phyloP scores from a whole-genome alignment of 2,888 invertebrate species.

The Lamellibrachia columna region DNA sequence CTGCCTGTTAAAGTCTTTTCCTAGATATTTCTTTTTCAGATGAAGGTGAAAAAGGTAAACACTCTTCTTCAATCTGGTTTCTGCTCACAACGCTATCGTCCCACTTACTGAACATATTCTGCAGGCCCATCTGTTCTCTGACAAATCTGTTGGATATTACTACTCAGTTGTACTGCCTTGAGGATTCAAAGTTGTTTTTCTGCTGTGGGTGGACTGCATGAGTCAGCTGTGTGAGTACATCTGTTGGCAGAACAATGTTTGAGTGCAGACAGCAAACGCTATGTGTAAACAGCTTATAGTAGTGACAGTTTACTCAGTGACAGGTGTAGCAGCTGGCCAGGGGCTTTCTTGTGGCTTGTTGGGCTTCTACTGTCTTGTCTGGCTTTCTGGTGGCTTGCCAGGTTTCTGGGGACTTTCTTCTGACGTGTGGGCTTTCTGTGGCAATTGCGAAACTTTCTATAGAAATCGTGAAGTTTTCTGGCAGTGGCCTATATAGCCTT shows the following conservation, averaged over 20 bases:
- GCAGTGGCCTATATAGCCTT: too few relatives aligned
- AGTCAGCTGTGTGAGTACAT: neutral
- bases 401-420: neutral
- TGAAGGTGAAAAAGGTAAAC: neutral
- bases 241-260: slow-evolving; percentile 11
- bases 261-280: neutral
- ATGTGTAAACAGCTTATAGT: neutral
- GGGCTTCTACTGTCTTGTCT: neutral
- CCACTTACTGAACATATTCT: too few relatives aligned
- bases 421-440: neutral
- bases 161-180: neutral
- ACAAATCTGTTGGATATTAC: neutral
- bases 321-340: neutral
- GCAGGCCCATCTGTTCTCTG: too few relatives aligned
- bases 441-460: neutral
- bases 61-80: too few relatives aligned
- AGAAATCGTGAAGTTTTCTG: neutral
- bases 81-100: too few relatives aligned
- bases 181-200: neutral
- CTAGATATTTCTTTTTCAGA: neutral
- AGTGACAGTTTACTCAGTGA: neutral
- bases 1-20: neutral
- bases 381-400: neutral
- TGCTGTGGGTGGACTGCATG: neutral
- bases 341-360: neutral